phyloP scores from a whole-genome alignment of 2,797 vertebrate species.

The Acipenser ruthenus region DNA sequence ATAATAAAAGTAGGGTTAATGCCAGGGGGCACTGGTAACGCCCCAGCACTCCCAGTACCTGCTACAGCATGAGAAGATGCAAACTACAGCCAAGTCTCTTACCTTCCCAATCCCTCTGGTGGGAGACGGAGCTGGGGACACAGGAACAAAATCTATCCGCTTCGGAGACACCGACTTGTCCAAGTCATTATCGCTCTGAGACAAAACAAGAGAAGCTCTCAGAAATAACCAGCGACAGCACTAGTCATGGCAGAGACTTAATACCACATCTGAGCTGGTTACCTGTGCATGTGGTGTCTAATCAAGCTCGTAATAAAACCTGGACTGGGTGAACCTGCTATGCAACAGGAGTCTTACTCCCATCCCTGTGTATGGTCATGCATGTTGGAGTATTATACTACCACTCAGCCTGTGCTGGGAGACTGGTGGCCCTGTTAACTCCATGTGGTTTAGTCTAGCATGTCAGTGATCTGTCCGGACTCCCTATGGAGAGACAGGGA shows the following conservation, averaged over 20 bases:
- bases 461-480: slow-evolving; percentile 38
- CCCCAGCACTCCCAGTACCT: too few species aligned
- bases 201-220: background rate
- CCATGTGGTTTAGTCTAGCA: slow-evolving; percentile 50
- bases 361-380: too few species aligned
- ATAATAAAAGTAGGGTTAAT: too few species aligned
- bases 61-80: background rate
- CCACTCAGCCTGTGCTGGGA: slow-evolving; percentile 61
- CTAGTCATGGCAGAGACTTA: background rate
- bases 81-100: slow-evolving; percentile 11
- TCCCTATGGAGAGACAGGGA: slow-evolving; percentile 29
- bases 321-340: too few species aligned
- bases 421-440: slow-evolving; percentile 64
- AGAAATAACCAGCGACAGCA: background rate
- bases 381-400: slow-evolving; percentile 68
- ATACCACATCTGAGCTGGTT: too few species aligned
- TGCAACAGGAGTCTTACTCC: too few species aligned
- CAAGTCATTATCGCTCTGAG: slow-evolving; percentile 88
- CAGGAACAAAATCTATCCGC: slow-evolving; percentile 90
- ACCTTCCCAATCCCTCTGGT: slow-evolving; percentile 96
- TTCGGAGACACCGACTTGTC: slow-evolving; percentile 96
- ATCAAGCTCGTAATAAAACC: too few species aligned
- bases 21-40: too few species aligned
- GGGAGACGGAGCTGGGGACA: slow-evolving; percentile 93
- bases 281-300: too few species aligned